Evolutionary conservation across 92 coral and sea anemone species (phyloP).

Genomic region (Pocillopora meandrina): DNA sequence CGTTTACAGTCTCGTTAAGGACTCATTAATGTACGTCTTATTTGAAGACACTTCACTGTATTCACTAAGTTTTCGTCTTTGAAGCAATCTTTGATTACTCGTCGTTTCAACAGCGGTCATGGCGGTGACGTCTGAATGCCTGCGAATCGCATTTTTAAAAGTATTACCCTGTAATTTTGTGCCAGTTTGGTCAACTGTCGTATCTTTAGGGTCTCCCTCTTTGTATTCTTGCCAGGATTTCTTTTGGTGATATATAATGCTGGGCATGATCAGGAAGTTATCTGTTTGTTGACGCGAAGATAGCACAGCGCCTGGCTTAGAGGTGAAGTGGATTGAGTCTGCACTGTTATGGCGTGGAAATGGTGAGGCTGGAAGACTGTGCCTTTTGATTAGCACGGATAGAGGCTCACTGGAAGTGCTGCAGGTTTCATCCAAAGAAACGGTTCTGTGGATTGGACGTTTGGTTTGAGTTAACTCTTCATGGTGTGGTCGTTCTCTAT

Average conservation of each 20-base stretch:
- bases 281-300: not conserved
- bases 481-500: slow-evolving; percentile 9
- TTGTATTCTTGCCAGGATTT: not conserved
- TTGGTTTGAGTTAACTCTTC: not conserved
- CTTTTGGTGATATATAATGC: not conserved
- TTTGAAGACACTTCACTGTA: not conserved
- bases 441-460: not conserved
- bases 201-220: not conserved
- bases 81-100: not conserved
- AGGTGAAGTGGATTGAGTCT: not conserved
- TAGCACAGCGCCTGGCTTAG: not conserved
- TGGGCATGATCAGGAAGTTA: not conserved
- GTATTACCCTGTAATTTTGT: not conserved
- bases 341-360: not conserved
- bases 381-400: not conserved
- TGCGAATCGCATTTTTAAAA: not conserved
- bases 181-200: not conserved
- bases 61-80: not conserved
- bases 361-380: slow-evolving; percentile 28
- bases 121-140: not conserved
- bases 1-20: not conserved
- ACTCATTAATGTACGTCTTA: not conserved
- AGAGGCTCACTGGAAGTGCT: not conserved
- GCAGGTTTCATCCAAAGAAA: not conserved
- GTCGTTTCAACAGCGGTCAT: not conserved